Percentiles rank a stretch among this genome's conserved stretches.
Evolutionary conservation across 2,888 invertebrate genomes (phyloP).

Genomic region (Brachyptera putata): DNA sequence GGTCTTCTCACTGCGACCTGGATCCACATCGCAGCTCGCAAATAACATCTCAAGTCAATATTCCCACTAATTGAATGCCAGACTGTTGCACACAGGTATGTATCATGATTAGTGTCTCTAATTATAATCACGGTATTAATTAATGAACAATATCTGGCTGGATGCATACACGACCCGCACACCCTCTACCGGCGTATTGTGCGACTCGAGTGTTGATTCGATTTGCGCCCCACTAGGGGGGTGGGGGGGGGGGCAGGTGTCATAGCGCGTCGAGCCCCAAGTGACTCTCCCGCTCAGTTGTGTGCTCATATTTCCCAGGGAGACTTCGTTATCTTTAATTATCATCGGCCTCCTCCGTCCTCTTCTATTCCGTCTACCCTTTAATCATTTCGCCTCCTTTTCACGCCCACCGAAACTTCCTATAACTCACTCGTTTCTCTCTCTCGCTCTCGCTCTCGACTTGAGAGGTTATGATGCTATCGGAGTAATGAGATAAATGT

Average conservation of each 20-base stretch:
- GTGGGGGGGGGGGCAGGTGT: neutral
- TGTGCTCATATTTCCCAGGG: constrained; percentile 14
- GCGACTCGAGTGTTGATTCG: constrained; percentile 7
- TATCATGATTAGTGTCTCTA: neutral
- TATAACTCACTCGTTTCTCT: constrained; percentile 10
- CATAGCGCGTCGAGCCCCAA: neutral
- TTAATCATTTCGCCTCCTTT: constrained; percentile 19
- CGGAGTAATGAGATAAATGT: too few species aligned
- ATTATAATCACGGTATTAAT: constrained; percentile 1
- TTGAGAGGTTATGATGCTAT: too few species aligned
- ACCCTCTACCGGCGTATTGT: constrained; percentile 3
- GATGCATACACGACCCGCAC: too few species aligned
- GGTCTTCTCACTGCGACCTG: too few species aligned
- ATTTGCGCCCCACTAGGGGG: neutral
- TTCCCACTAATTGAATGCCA: neutral
- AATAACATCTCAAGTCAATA: neutral
- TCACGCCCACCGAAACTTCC: constrained; percentile 12
- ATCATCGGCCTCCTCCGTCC: constrained; percentile 10
- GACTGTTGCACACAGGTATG: too few species aligned
- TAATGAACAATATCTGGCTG: too few species aligned
- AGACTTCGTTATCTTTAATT: constrained; percentile 14
- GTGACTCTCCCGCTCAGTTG: constrained; percentile 4
- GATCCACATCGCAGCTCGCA: too few species aligned
- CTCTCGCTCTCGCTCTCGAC: too few species aligned
- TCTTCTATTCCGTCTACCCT: constrained; percentile 9